phyloP scores from a whole-genome alignment of 2,888 invertebrate species.

The Drosophila sordidapex region DNA sequence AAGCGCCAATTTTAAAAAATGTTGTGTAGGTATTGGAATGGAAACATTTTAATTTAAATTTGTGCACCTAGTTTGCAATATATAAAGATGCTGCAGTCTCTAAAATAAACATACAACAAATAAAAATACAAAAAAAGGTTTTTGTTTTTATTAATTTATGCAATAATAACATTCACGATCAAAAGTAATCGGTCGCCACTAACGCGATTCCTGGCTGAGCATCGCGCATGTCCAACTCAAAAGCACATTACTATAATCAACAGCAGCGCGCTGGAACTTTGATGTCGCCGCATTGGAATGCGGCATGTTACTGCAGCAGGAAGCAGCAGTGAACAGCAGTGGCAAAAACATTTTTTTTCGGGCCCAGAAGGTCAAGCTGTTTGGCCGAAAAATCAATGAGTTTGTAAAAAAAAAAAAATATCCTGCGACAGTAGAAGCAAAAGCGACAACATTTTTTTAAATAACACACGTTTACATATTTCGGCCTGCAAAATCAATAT shows the following conservation, averaged over 20 bases:
- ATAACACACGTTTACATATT: constrained; percentile 34
- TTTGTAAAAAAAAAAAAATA: constrained; percentile 19
- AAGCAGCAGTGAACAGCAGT: constrained; percentile 19
- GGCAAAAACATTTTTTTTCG: constrained; percentile 7
- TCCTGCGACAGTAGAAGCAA: constrained; percentile 9
- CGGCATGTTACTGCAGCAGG: constrained; percentile 54
- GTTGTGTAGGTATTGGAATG: not conserved
- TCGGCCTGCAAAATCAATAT: constrained; percentile 60
- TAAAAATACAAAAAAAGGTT: not conserved
- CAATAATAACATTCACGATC: constrained; percentile 7
- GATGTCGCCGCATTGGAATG: constrained; percentile 59
- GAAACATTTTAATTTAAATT: not conserved
- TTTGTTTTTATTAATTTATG: not conserved
- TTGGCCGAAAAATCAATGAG: constrained; percentile 65
- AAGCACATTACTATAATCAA: constrained; percentile 38
- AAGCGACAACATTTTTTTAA: constrained; percentile 30
- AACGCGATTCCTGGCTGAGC: constrained; percentile 7
- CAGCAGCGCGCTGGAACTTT: constrained; percentile 43
- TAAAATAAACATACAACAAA: not conserved
- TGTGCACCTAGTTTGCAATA: not conserved
- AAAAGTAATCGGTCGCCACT: not conserved
- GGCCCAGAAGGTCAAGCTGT: constrained; percentile 55
- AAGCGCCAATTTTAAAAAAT: not conserved
- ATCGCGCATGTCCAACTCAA: constrained; percentile 43
- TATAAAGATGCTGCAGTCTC: not conserved